Percentiles rank a stretch among this genome's conserved stretches.
Evolutionary conservation across 2,888 invertebrate genomes (phyloP).

Genomic region (Baccha elongata): DNA sequence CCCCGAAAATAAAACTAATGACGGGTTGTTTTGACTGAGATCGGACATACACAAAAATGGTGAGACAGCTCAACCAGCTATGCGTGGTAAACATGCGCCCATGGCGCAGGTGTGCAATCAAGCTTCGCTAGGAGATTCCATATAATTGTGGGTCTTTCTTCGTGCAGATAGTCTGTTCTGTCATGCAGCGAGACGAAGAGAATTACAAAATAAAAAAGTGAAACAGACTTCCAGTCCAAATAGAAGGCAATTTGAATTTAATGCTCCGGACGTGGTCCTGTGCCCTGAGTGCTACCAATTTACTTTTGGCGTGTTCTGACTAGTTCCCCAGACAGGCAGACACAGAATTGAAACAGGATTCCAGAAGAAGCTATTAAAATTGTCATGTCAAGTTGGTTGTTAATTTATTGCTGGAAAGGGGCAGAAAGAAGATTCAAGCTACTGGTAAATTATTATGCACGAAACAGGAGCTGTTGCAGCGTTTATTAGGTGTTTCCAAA

Average conservation of each 20-base stretch:
- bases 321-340: conserved; percentile 50
- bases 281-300: conserved; percentile 52
- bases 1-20: conserved; percentile 68
- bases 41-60: conserved; percentile 67
- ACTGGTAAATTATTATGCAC: conserved; percentile 60
- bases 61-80: conserved; percentile 56
- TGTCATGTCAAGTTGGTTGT: conserved; percentile 64
- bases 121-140: conserved; percentile 64
- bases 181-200: background rate
- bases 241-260: conserved; percentile 71
- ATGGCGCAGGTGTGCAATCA: conserved; percentile 60
- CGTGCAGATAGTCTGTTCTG: conserved; percentile 22
- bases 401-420: conserved; percentile 61
- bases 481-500: conserved; percentile 70
- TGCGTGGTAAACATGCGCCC: conserved; percentile 13
- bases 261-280: conserved; percentile 56
- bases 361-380: conserved; percentile 49
- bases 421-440: conserved; percentile 35
- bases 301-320: conserved; percentile 51
- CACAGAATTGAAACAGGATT: conserved; percentile 61
- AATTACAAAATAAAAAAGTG: conserved; percentile 2
- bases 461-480: conserved; percentile 36
- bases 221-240: conserved; percentile 20
- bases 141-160: conserved; percentile 49
- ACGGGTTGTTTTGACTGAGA: conserved; percentile 72